Evolutionary conservation across 2,797 vertebrate species (phyloP).

Genomic region (Tokudaia tokunoshimensis): DNA sequence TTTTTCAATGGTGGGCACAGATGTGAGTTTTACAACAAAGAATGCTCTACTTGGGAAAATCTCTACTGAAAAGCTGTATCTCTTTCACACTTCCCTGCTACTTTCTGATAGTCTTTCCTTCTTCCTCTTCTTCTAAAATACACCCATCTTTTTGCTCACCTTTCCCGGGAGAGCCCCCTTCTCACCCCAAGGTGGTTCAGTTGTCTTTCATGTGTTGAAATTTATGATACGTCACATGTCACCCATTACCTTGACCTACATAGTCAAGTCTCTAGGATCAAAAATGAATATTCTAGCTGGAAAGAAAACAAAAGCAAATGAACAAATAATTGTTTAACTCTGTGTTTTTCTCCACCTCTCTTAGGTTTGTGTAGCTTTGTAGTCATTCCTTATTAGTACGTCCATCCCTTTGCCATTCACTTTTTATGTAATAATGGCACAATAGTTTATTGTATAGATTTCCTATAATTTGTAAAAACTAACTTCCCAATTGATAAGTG

Average conservation of each 20-base stretch:
- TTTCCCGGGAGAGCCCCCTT: background rate
- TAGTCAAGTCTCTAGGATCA: background rate
- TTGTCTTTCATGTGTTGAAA: background rate
- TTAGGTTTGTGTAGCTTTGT: background rate
- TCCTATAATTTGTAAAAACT: background rate
- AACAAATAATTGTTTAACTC: background rate
- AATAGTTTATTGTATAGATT: background rate
- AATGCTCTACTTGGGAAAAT: background rate
- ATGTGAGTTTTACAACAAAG: background rate
- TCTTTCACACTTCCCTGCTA: background rate
- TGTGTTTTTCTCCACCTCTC: background rate
- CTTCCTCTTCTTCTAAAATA: background rate
- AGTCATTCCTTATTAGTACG: background rate
- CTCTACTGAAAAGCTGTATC: background rate
- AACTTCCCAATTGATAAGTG: background rate
- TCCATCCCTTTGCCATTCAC: background rate
- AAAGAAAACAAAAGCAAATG: background rate
- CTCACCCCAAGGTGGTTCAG: background rate
- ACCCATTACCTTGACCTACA: background rate
- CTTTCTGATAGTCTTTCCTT: background rate
- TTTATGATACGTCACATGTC: background rate
- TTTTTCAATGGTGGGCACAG: background rate
- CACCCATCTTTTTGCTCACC: background rate
- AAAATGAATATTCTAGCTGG: background rate
- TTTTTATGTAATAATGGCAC: background rate